Conservation (phyloP, 2,113 vertebrate genomes). For the Mionectes macconnelli region DNA sequence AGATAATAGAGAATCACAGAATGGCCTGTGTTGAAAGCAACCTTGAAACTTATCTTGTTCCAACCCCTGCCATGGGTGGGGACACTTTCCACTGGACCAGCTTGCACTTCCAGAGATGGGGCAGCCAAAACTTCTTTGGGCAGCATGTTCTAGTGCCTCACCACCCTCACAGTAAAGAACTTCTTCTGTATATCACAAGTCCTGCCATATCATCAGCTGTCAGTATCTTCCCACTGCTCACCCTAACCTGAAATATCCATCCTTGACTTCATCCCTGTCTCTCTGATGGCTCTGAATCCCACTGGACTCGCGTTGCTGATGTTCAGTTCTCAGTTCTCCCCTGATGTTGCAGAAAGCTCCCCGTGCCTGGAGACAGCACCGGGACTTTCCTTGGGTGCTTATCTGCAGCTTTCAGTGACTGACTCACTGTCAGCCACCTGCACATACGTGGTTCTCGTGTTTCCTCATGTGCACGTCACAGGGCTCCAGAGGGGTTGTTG, state of each 20-base stretch:
- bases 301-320: fast-evolving
- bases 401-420: background rate
- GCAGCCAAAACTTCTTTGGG: background rate
- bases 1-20: background rate
- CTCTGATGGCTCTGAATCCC: background rate
- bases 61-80: background rate
- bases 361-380: fast-evolving
- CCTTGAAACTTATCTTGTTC: background rate
- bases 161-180: background rate
- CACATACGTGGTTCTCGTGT: background rate
- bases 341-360: background rate
- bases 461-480: background rate
- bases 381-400: background rate
- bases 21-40: background rate
- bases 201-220: background rate
- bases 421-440: background rate
- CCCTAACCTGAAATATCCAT: background rate
- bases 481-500: background rate
- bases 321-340: background rate
- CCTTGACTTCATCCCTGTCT: background rate
- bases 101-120: background rate
- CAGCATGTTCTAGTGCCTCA: background rate
- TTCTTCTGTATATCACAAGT: background rate
- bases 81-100: background rate
- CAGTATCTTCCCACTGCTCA: background rate